phyloP scores from a whole-genome alignment of 2,113 vertebrate genomes.

The Penelope pileata region DNA sequence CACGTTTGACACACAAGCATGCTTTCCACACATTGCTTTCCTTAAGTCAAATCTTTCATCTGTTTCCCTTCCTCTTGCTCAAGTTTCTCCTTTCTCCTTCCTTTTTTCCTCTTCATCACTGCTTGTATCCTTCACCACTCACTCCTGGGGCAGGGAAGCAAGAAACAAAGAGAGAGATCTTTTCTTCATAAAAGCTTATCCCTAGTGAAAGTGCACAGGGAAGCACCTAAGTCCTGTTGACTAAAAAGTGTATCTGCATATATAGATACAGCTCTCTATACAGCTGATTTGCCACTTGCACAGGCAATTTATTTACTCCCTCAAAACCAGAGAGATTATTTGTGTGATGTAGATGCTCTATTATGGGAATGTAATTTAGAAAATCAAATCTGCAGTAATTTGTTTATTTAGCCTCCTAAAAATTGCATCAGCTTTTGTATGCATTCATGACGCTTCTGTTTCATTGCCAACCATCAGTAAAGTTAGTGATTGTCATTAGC shows the following conservation, averaged over 20 bases:
- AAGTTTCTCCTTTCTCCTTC: not conserved
- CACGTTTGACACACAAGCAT: not conserved
- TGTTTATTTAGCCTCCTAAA: slow-evolving; percentile 36
- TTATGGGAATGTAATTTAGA: not conserved
- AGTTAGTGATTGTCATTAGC: slow-evolving; percentile 37
- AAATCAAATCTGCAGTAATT: not conserved
- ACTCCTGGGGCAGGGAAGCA: not conserved
- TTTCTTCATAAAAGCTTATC: not conserved
- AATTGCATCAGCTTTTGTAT: not conserved
- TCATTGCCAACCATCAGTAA: slow-evolving; percentile 5
- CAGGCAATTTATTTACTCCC: not conserved
- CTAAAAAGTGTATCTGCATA: not conserved
- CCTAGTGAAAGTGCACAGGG: not conserved
- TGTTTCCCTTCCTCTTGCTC: not conserved
- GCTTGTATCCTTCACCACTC: not conserved
- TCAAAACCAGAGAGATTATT: not conserved
- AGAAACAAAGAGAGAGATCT: not conserved
- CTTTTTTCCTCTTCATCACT: not conserved
- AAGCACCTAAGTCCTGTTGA: not conserved
- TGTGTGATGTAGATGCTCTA: not conserved
- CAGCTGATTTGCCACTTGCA: not conserved
- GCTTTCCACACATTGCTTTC: not conserved
- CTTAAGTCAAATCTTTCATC: not conserved
- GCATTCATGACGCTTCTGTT: not conserved
- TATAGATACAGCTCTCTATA: not conserved